phyloP scores from a whole-genome alignment of 2,797 vertebrate species.

The Catharus ustulatus region DNA sequence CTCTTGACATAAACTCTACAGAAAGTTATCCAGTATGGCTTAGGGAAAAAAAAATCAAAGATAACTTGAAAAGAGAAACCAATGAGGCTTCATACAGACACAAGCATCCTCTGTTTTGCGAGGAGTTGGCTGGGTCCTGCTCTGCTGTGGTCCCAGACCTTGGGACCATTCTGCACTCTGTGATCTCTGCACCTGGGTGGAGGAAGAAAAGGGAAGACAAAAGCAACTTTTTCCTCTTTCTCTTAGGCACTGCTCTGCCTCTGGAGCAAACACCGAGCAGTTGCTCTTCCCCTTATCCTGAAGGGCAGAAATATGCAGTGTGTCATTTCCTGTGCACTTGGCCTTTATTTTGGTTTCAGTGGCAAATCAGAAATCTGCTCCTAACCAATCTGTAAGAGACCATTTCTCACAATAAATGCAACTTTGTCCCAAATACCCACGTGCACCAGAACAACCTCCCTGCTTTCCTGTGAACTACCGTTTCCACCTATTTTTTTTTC shows the following conservation, averaged over 20 bases:
- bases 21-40: background rate
- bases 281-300: background rate
- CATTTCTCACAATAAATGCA: background rate
- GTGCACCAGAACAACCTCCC: fast-evolving
- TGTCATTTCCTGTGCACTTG: background rate
- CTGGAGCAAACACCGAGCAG: background rate
- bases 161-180: background rate
- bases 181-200: fast-evolving
- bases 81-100: fast-evolving
- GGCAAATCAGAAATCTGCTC: background rate
- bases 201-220: background rate
- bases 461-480: background rate
- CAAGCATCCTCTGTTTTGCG: background rate
- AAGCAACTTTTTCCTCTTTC: background rate
- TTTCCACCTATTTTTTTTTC: background rate
- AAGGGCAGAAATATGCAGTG: background rate
- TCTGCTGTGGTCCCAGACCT: background rate
- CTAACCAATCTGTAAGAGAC: background rate
- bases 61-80: background rate
- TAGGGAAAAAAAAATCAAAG: background rate
- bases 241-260: background rate
- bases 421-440: background rate
- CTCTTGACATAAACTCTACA: background rate
- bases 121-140: background rate
- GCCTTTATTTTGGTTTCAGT: background rate